Percentiles rank a stretch among this genome's conserved stretches.
These are phyloP conservation scores for Coleophora flavipennella DNA, from an alignment of 2,888 invertebrate species.

Conservation along the genomic window DNA sequence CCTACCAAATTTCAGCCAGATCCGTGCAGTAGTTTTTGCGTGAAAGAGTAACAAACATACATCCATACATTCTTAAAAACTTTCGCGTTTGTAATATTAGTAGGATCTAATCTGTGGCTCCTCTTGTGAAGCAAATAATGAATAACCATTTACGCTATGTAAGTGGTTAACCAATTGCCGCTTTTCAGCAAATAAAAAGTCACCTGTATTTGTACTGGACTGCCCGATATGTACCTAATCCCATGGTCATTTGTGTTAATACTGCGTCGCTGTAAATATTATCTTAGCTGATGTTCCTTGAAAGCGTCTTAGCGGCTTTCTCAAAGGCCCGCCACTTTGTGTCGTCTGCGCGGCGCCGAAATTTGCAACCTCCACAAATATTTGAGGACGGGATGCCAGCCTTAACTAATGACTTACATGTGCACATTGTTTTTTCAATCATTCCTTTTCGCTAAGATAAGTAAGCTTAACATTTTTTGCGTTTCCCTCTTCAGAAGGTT, in stretches of 20 bases:
- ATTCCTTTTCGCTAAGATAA: constrained; percentile 21
- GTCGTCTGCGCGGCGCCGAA: constrained; percentile 48
- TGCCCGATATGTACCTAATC: constrained; percentile 46
- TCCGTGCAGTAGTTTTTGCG: too few species aligned
- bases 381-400: constrained; percentile 43
- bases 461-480: constrained; percentile 25
- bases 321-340: constrained; percentile 35
- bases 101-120: too few species aligned
- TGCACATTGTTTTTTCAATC: constrained; percentile 36
- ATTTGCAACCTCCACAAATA: constrained; percentile 62
- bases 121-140: too few species aligned
- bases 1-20: too few species aligned
- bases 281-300: constrained; percentile 51
- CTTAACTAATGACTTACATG: constrained; percentile 65
- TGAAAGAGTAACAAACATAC: too few species aligned
- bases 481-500: constrained; percentile 18
- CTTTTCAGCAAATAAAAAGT: too few species aligned
- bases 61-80: too few species aligned
- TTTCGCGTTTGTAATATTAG: too few species aligned
- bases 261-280: constrained; percentile 57
- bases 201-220: too few species aligned
- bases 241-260: constrained; percentile 67
- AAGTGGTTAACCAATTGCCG: too few species aligned
- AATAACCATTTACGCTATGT: too few species aligned
- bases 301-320: constrained; percentile 34